Percentiles rank a stretch among this genome's conserved stretches.
phyloP scores from a whole-genome alignment of 2,113 vertebrate species.

The Onychorhynchus coronatus region DNA sequence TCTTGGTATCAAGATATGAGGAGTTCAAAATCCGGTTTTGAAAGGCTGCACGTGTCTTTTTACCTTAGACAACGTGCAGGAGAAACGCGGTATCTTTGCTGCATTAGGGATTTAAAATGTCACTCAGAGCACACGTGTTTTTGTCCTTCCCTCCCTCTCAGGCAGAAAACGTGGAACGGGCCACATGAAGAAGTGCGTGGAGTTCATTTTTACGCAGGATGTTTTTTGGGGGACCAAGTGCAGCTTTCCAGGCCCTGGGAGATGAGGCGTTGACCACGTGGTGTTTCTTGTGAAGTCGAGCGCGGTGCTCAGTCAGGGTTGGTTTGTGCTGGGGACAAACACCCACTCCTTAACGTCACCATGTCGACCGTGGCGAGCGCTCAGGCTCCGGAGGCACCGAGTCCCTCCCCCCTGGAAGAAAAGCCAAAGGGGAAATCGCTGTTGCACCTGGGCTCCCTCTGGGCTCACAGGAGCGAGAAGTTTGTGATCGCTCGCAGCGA shows the following conservation, averaged over 20 bases:
- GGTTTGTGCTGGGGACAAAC: not conserved
- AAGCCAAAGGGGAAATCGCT: slow-evolving; percentile 33
- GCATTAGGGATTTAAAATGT: not conserved
- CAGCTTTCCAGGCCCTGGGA: not conserved
- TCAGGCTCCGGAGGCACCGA: not conserved
- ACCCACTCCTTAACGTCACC: not conserved
- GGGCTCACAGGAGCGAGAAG: slow-evolving; percentile 76
- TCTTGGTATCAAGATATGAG: not conserved
- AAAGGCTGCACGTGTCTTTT: not conserved
- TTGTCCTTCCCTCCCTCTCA: not conserved
- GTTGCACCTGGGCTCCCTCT: slow-evolving; percentile 69
- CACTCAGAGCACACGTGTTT: not conserved
- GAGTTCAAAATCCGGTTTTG: not conserved
- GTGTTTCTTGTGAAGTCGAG: fast-evolving
- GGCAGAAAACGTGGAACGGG: not conserved
- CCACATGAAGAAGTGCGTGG: not conserved
- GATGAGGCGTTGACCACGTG: not conserved
- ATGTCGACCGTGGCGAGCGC: slow-evolving; percentile 45
- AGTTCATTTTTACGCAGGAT: not conserved
- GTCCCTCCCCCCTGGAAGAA: slow-evolving; percentile 4
- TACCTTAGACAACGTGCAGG: not conserved
- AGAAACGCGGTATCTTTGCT: not conserved
- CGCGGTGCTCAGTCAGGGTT: not conserved
- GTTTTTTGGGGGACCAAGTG: not conserved
- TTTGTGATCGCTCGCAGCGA: slow-evolving; percentile 80